Conservation (phyloP, 2,797 vertebrate species). For the Clarias fuscus region DNA sequence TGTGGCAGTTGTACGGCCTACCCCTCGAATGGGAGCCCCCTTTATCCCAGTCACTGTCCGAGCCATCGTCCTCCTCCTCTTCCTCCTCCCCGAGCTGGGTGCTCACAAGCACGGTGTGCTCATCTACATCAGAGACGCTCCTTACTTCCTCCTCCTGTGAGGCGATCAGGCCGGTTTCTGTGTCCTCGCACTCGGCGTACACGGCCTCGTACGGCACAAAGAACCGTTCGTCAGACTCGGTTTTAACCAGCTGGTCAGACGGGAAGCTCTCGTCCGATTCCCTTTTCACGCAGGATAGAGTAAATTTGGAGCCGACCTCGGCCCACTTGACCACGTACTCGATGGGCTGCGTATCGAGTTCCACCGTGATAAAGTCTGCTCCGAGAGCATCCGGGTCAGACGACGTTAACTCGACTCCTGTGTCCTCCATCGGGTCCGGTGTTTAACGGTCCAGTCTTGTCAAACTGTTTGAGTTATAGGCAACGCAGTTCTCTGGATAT, state of each 20-base stretch:
- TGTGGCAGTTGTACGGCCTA: constrained; percentile 70
- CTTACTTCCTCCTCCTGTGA: constrained; percentile 71
- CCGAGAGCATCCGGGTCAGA: constrained; percentile 73
- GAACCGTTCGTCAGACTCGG: constrained; percentile 70
- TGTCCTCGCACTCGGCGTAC: constrained; percentile 68
- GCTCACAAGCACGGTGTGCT: constrained; percentile 64
- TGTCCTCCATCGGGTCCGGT: constrained; percentile 68
- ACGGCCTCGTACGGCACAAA: constrained; percentile 76
- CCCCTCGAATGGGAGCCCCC: constrained; percentile 62
- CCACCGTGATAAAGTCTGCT: constrained; percentile 78
- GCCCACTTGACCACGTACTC: constrained; percentile 81
- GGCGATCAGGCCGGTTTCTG: constrained; percentile 61
- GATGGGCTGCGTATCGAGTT: constrained; percentile 78
- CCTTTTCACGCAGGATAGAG: constrained; percentile 76
- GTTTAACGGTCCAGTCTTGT: background rate
- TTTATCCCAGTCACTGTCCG: constrained; percentile 61
- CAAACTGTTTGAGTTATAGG: background rate
- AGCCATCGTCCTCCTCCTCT: constrained; percentile 37
- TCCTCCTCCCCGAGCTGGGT: constrained; percentile 60
- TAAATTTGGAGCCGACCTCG: constrained; percentile 76
- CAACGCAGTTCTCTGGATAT: constrained; percentile 12
- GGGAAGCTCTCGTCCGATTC: constrained; percentile 69
- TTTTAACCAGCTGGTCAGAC: constrained; percentile 67
- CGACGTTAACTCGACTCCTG: constrained; percentile 71
- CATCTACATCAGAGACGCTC: constrained; percentile 69